phyloP scores from a whole-genome alignment of 2,888 invertebrate species.

The Drosophila prostipennis region DNA sequence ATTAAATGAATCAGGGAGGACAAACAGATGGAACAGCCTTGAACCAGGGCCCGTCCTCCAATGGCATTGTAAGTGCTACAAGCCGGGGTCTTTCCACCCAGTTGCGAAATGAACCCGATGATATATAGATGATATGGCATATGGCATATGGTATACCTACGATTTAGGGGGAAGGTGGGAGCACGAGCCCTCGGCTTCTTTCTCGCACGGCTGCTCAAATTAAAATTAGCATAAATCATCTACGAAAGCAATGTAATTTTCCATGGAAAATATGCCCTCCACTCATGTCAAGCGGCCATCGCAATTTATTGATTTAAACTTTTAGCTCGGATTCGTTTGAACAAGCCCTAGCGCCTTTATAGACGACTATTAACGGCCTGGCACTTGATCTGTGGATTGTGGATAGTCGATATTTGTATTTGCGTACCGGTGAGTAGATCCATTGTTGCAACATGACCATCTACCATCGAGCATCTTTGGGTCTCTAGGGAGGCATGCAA shows the following conservation, averaged over 20 bases:
- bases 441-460: conserved; percentile 53
- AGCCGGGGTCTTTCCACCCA: conserved; percentile 40
- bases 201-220: conserved; percentile 70
- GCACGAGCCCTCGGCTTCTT: conserved; percentile 61
- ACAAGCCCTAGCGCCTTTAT: conserved; percentile 64
- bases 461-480: not conserved
- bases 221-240: conserved; percentile 70
- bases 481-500: conserved; percentile 57
- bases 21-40: conserved; percentile 18
- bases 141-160: not conserved
- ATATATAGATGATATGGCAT: not conserved
- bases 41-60: conserved; percentile 20
- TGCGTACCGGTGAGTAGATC: conserved; percentile 27
- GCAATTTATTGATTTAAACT: conserved; percentile 73
- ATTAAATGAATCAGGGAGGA: conserved; percentile 14
- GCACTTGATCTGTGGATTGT: conserved; percentile 51
- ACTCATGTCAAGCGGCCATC: conserved; percentile 29
- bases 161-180: conserved; percentile 27
- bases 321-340: conserved; percentile 69
- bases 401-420: conserved; percentile 18
- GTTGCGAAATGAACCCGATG: conserved; percentile 58
- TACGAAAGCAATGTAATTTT: conserved; percentile 64
- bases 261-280: conserved; percentile 69
- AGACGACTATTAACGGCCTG: conserved; percentile 58
- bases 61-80: conserved; percentile 27